Conservation (phyloP, 1,140 invertebrate species). For the Aporrectodea caliginosa region DNA sequence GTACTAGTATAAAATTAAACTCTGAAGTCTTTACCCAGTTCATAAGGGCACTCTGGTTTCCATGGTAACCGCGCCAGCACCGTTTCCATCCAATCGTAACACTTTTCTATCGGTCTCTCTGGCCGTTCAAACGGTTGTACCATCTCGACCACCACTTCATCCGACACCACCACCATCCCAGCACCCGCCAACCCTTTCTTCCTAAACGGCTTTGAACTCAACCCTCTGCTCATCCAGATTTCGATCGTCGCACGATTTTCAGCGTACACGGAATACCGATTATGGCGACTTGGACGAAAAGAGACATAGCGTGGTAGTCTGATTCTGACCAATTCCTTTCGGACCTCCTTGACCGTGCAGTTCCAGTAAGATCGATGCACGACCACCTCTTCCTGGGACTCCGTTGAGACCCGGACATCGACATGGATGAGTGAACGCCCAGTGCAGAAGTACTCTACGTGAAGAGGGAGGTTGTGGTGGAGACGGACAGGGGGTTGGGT, state of each 20-base stretch:
- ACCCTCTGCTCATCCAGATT: not conserved
- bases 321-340: not conserved
- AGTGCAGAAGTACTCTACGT: not conserved
- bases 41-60: not conserved
- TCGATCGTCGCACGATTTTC: not conserved
- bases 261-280: not conserved
- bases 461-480: not conserved
- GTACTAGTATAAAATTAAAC: too few relatives aligned
- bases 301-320: not conserved
- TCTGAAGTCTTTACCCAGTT: not conserved
- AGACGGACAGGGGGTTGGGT: not conserved
- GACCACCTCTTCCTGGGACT: not conserved
- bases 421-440: not conserved
- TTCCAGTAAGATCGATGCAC: not conserved
- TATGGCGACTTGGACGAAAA: not conserved
- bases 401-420: not conserved
- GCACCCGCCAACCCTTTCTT: not conserved
- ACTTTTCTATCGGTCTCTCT: not conserved
- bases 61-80: not conserved
- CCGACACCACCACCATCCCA: not conserved
- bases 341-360: not conserved
- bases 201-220: not conserved
- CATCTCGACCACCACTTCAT: not conserved
- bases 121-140: conserved; percentile 9
- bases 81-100: not conserved